Evolutionary conservation across 2,888 invertebrate genomes (phyloP).

Genomic region (Halictus ligatus): DNA sequence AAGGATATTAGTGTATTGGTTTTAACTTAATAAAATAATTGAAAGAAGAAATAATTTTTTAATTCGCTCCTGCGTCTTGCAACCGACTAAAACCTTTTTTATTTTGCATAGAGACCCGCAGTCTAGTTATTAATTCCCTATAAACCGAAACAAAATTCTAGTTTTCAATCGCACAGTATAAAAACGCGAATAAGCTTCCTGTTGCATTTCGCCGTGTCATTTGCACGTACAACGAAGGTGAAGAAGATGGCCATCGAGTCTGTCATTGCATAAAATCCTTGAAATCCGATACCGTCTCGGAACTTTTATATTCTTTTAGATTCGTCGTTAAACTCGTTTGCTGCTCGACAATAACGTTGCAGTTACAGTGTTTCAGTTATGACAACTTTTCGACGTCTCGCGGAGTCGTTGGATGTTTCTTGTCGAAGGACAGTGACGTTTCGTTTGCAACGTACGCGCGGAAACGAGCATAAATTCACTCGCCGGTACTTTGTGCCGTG

Average conservation of each 20-base stretch:
- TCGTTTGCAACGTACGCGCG: conserved; percentile 4
- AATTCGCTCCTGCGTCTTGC: too few species aligned
- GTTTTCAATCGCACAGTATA: too few species aligned
- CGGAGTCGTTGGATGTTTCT: background rate
- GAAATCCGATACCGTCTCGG: background rate
- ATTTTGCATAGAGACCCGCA: too few species aligned
- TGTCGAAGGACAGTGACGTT: conserved; percentile 12
- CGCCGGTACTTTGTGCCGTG: background rate
- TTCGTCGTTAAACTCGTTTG: background rate
- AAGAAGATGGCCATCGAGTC: background rate
- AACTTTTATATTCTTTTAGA: background rate
- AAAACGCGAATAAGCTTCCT: too few species aligned
- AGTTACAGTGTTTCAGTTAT: conserved; percentile 5
- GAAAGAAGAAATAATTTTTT: too few species aligned
- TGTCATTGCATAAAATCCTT: background rate
- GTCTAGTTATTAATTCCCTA: too few species aligned
- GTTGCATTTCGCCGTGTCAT: background rate
- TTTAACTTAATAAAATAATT: too few species aligned
- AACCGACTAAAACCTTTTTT: too few species aligned
- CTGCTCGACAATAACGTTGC: background rate
- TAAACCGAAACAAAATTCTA: too few species aligned
- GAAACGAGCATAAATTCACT: conserved; percentile 14
- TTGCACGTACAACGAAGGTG: background rate
- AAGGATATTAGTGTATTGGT: too few species aligned
- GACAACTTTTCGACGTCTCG: background rate